A percentile compares a stretch with the other conserved stretches of the same genome.
Evolutionary conservation across 1,140 invertebrate species (phyloP).

Genomic region (Cydia amplana): DNA sequence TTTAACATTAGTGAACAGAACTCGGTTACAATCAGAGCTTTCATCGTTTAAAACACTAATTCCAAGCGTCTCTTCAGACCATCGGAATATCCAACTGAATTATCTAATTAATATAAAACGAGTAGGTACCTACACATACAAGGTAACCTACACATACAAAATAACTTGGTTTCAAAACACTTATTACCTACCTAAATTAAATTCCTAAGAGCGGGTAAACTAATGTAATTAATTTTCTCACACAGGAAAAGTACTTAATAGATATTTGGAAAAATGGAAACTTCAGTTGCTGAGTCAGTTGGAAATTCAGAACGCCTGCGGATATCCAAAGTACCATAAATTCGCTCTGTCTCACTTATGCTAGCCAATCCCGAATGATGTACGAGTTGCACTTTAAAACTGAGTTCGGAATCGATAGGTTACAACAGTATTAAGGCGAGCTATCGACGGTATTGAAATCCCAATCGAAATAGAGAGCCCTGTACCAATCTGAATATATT

Average conservation of each 20-base stretch:
- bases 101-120: not conserved
- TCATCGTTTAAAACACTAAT: not conserved
- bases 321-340: slow-evolving; percentile 1
- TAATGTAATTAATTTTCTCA: too few species aligned
- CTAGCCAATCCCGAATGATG: not conserved
- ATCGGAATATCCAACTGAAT: not conserved
- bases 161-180: too few species aligned
- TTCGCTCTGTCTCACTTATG: not conserved
- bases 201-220: too few species aligned
- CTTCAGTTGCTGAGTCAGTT: not conserved
- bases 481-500: slow-evolving; percentile 32
- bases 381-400: not conserved
- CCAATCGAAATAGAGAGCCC: not conserved
- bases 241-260: not conserved
- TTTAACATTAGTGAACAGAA: not conserved
- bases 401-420: not conserved
- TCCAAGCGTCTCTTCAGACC: not conserved
- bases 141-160: too few species aligned
- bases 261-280: not conserved
- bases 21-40: not conserved
- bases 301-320: not conserved
- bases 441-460: not conserved
- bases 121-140: too few species aligned
- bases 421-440: not conserved
- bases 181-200: too few species aligned